Percentiles rank a stretch among this genome's conserved stretches.
phyloP scores from a whole-genome alignment of 2,888 invertebrate genomes.

The Rhyacophila evoluta region DNA sequence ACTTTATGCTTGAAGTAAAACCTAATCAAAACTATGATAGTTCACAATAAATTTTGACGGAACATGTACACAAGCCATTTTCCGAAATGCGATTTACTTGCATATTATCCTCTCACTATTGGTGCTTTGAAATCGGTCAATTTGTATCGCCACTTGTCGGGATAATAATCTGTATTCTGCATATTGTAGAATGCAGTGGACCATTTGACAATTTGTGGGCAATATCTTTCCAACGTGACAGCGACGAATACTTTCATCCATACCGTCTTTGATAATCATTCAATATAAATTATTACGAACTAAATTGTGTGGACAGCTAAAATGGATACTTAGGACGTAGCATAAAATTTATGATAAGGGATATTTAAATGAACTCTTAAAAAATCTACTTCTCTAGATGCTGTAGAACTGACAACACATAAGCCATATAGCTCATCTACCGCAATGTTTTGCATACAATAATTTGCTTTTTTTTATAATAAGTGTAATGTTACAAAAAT shows the following conservation, averaged over 20 bases:
- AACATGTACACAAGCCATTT: neutral
- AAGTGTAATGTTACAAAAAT: too few relatives aligned
- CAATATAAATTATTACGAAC: neutral
- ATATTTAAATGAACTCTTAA: too few relatives aligned
- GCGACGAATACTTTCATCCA: neutral
- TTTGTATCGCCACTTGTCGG: constrained; percentile 16
- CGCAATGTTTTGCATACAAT: too few relatives aligned
- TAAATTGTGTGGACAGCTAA: too few relatives aligned
- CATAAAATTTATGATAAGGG: too few relatives aligned
- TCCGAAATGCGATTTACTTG: neutral
- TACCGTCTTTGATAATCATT: neutral
- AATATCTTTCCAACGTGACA: neutral
- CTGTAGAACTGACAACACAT: too few relatives aligned
- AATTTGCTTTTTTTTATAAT: too few relatives aligned
- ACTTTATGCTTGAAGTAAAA: too few relatives aligned
- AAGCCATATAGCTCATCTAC: too few relatives aligned
- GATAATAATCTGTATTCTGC: neutral
- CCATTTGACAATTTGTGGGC: neutral
- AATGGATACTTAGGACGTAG: too few relatives aligned
- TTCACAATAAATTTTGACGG: neutral
- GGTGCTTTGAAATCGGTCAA: neutral
- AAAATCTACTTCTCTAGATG: too few relatives aligned
- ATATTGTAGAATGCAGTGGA: neutral
- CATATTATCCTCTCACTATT: neutral
- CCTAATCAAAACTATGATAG: too few relatives aligned